These are phyloP conservation scores for Amblyjoppa fuscipennis DNA, from an alignment of 2,888 invertebrate species.

Conservation along the genomic window DNA sequence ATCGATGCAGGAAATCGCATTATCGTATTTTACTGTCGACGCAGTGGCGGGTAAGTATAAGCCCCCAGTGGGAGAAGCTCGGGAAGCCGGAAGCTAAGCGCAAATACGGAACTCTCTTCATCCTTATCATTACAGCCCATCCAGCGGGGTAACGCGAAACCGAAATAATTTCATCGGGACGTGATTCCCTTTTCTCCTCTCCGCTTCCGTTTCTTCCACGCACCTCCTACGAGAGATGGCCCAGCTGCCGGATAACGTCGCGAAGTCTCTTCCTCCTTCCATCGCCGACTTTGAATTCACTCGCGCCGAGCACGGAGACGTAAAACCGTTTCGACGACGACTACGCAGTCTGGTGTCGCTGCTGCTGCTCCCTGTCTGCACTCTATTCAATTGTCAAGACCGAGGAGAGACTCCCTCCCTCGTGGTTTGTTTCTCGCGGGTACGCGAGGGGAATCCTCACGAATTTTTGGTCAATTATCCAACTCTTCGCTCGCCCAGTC, in stretches of 20 bases:
- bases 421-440: conserved; percentile 48
- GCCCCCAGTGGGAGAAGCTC: not conserved
- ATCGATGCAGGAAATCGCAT: conserved; percentile 73
- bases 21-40: conserved; percentile 74
- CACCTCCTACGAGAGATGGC: not conserved
- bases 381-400: conserved; percentile 54
- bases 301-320: conserved; percentile 18
- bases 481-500: conserved; percentile 39
- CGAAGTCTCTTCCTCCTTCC: conserved; percentile 12
- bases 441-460: conserved; percentile 40
- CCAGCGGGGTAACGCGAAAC: conserved; percentile 48
- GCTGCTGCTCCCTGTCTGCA: conserved; percentile 28
- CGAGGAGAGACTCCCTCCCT: conserved; percentile 36
- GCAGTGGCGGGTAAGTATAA: conserved; percentile 21
- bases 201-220: conserved; percentile 8
- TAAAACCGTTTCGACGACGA: conserved; percentile 44
- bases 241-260: conserved; percentile 25
- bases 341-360: conserved; percentile 11
- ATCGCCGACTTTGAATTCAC: conserved; percentile 12
- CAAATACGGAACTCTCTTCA: conserved; percentile 36
- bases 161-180: conserved; percentile 63
- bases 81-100: conserved; percentile 27
- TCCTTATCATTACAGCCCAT: conserved; percentile 59
- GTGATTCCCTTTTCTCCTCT: conserved; percentile 41
- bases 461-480: conserved; percentile 65